Evolutionary conservation across 2,888 invertebrate species (phyloP).

Genomic region (Miltochrista miniata): DNA sequence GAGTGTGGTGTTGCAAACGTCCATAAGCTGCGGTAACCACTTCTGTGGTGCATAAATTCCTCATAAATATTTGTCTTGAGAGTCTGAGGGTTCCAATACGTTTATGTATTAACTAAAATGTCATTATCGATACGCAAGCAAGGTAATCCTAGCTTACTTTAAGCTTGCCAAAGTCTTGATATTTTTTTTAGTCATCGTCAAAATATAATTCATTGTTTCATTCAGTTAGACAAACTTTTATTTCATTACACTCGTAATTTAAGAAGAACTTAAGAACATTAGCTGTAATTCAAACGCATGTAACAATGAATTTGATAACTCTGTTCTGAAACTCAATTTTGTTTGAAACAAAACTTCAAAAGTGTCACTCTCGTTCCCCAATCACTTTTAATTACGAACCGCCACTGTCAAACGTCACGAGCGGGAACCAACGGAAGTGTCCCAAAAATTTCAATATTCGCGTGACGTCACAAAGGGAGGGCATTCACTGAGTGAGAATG

Average conservation of each 20-base stretch:
- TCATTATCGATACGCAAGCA: too few relatives aligned
- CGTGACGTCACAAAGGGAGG: slow-evolving; percentile 10
- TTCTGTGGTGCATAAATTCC: too few relatives aligned
- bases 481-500: slow-evolving; percentile 21
- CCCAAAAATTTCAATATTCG: slow-evolving; percentile 53
- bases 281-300: not conserved
- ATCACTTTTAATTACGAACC: slow-evolving; percentile 52
- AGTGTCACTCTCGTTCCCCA: slow-evolving; percentile 36
- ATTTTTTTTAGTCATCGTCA: too few relatives aligned
- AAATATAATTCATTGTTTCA: too few relatives aligned
- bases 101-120: too few relatives aligned
- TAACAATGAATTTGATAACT: not conserved
- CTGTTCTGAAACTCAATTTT: slow-evolving; percentile 2
- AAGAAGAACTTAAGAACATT: not conserved
- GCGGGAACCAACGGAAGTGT: slow-evolving; percentile 34
- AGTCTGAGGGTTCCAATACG: too few relatives aligned
- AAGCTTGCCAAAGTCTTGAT: too few relatives aligned
- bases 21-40: too few relatives aligned
- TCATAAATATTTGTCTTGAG: too few relatives aligned
- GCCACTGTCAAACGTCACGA: slow-evolving; percentile 45
- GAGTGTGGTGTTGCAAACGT: too few relatives aligned
- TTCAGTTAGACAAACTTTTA: too few relatives aligned
- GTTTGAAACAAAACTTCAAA: slow-evolving; percentile 20
- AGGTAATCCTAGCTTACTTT: too few relatives aligned
- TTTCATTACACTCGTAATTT: not conserved